Evolutionary conservation across 2,888 invertebrate genomes (phyloP).

Genomic region (Leuctra nigra): DNA sequence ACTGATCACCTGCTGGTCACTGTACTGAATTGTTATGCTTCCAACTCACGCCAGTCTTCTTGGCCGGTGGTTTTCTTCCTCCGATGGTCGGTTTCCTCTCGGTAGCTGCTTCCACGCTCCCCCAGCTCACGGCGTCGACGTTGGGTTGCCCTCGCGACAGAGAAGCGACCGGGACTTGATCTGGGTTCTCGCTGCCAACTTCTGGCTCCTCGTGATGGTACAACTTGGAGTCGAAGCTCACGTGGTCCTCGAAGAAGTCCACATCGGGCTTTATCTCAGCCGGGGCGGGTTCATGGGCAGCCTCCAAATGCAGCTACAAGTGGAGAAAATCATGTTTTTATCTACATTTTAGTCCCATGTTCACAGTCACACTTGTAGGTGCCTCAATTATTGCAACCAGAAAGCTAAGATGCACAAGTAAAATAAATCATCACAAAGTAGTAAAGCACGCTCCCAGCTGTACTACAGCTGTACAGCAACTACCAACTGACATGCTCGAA

Average conservation of each 20-base stretch:
- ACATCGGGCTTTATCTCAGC: conserved; percentile 1
- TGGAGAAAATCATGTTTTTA: too few relatives aligned
- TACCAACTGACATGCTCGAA: too few relatives aligned
- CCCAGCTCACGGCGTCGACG: conserved; percentile 42
- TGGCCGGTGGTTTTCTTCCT: conserved; percentile 58
- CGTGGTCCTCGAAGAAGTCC: conserved; percentile 17
- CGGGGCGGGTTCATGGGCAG: neutral
- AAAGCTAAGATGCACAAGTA: neutral
- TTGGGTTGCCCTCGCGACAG: conserved; percentile 39
- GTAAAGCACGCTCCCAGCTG: too few relatives aligned
- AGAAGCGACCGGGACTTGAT: conserved; percentile 6
- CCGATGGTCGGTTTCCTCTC: conserved; percentile 64
- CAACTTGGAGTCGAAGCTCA: conserved; percentile 11
- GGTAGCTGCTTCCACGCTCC: conserved; percentile 32
- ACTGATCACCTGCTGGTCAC: too few relatives aligned
- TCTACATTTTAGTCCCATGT: neutral
- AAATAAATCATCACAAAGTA: too few relatives aligned
- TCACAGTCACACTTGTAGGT: neutral
- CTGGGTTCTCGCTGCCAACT: neutral
- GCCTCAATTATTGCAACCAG: neutral
- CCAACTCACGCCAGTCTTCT: conserved; percentile 58
- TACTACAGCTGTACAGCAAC: too few relatives aligned
- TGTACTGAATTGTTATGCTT: too few relatives aligned
- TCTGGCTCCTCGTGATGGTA: neutral
- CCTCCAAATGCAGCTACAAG: conserved; percentile 6